Conservation (phyloP, 2,888 invertebrate species). For the Lasius platythorax region DNA sequence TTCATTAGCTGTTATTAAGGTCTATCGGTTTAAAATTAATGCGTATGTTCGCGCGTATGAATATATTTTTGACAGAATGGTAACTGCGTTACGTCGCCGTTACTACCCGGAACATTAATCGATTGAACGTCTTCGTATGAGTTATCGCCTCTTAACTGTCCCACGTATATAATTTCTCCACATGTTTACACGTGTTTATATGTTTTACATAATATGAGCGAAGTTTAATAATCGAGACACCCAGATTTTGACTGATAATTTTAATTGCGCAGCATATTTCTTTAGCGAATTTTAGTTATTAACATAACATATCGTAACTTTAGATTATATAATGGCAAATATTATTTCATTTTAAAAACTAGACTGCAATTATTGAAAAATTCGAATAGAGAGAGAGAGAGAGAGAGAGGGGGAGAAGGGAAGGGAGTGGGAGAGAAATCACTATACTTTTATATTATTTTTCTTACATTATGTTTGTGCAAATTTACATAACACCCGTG, state of each 20-base stretch:
- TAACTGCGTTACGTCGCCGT: conserved; percentile 48
- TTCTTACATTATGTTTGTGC: background rate
- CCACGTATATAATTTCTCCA: conserved; percentile 29
- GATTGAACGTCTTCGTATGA: conserved; percentile 52
- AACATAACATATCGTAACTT: no score
- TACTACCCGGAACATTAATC: conserved; percentile 62
- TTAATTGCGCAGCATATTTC: background rate
- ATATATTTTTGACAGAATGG: conserved; percentile 56
- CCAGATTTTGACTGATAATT: background rate
- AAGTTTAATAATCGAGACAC: background rate
- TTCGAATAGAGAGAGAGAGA: background rate
- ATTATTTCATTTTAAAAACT: background rate
- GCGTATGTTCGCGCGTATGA: conserved; percentile 52
- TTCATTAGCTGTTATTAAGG: conserved; percentile 63
- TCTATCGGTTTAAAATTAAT: conserved; percentile 66
- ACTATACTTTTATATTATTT: no score
- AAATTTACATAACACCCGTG: no score
- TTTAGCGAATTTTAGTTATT: background rate
- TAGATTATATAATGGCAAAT: background rate
- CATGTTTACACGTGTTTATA: conserved; percentile 25
- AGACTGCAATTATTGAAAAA: background rate
- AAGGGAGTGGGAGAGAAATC: no score
- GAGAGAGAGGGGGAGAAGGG: no score
- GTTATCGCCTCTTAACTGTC: conserved; percentile 54
- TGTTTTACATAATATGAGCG: conserved; percentile 2